Conservation (phyloP, 2,797 vertebrate species). For the Brotula barbata region DNA sequence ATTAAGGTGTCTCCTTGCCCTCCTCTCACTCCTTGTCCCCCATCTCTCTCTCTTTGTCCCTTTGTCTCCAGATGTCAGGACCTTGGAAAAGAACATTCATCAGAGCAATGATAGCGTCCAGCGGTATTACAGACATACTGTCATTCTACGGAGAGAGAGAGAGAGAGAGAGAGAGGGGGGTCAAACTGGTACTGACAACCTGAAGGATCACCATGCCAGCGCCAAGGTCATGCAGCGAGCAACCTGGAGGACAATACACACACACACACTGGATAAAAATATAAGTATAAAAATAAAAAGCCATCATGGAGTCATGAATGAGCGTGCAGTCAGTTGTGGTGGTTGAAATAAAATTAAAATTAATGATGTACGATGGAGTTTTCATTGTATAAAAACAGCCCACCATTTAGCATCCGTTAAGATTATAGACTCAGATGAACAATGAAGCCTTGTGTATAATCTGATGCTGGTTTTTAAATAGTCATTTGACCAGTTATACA, state of each 20-base stretch:
- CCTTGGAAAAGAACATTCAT: constrained; percentile 62
- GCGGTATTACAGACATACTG: constrained; percentile 56
- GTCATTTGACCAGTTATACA: constrained; percentile 5
- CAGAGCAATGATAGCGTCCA: constrained; percentile 49
- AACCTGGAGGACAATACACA: constrained; percentile 29
- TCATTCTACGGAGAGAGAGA: constrained; percentile 36
- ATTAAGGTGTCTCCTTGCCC: constrained; percentile 21
- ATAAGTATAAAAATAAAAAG: too few relatives aligned
- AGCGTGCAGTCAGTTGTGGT: not conserved
- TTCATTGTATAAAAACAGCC: too few relatives aligned
- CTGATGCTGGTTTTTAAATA: constrained; percentile 28
- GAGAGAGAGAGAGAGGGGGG: constrained; percentile 44
- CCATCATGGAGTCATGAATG: not conserved
- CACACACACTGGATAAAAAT: too few relatives aligned
- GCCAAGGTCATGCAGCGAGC: constrained; percentile 60
- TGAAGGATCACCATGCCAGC: constrained; percentile 59
- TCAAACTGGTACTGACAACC: constrained; percentile 54
- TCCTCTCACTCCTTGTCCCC: not conserved
- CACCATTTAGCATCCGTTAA: not conserved
- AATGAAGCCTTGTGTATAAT: constrained; percentile 9
- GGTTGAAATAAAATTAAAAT: not conserved
- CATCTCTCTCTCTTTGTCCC: constrained; percentile 29
- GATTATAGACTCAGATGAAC: constrained; percentile 4
- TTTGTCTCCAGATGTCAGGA: constrained; percentile 51
- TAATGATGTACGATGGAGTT: too few relatives aligned